phyloP scores from a whole-genome alignment of 2,888 invertebrate species.

The Synergus itoensis region DNA sequence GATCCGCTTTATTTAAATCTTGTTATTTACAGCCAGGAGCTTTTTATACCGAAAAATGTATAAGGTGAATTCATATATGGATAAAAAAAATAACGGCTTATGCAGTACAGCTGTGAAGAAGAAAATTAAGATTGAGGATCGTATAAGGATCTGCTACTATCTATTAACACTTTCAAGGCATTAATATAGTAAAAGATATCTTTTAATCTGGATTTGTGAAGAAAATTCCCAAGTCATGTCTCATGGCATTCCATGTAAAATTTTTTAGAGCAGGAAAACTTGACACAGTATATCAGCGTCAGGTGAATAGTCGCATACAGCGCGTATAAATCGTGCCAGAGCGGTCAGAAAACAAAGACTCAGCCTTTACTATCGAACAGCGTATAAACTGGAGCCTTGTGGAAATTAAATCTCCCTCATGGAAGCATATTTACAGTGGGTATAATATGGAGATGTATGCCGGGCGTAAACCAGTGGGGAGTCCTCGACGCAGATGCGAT shows the following conservation, averaged over 20 bases:
- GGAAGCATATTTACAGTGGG: constrained; percentile 69
- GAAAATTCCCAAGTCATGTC: background rate
- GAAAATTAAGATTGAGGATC: too few species aligned
- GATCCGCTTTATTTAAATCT: constrained; percentile 1
- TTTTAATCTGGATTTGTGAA: background rate
- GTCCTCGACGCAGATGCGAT: constrained; percentile 66
- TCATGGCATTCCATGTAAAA: background rate
- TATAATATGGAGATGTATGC: constrained; percentile 68
- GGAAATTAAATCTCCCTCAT: constrained; percentile 65
- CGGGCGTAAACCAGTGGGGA: constrained; percentile 74
- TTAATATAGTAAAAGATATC: background rate
- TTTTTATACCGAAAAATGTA: background rate
- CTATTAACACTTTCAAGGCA: too few species aligned
- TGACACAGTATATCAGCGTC: constrained; percentile 35
- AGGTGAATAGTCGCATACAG: constrained; percentile 26
- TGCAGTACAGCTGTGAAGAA: too few species aligned
- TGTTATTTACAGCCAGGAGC: constrained; percentile 34
- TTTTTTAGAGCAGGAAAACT: constrained; percentile 1
- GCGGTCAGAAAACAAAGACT: constrained; percentile 31
- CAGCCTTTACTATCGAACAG: constrained; percentile 25
- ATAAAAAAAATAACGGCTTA: background rate
- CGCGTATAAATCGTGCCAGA: constrained; percentile 28
- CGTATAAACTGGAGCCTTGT: constrained; percentile 55
- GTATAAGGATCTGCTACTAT: background rate
- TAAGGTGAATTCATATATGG: background rate